Evolutionary conservation across 2,113 vertebrate genomes (phyloP), one percentile per base, ranked within the genome.

Genomic region (Pomatostomus ruficeps): DNA sequence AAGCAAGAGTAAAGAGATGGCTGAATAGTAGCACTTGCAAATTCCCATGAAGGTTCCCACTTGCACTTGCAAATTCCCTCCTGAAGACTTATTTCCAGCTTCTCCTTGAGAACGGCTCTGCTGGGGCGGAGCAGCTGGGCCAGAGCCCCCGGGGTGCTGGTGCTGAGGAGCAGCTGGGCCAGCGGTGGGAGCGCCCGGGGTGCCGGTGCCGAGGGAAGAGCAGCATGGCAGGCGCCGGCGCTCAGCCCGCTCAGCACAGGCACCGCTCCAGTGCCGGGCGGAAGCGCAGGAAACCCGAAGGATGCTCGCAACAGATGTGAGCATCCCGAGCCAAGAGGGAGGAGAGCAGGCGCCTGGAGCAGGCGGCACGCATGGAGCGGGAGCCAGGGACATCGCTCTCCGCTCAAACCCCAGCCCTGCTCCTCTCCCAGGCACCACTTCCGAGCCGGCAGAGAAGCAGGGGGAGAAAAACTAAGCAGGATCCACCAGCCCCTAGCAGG

Each of bases 161-260:
- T 24, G 77, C 28, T 0, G 43, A 14, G 65, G 73, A n/a, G n/a
- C n/a, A n/a, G 59, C 59, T 3, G 29, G 68, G 55, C 59, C 66
- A 71, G 54, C 58, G 61, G 70, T 36, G 83, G 74, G 70, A 66
- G 70, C 82, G 11, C 55, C 9, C 3, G 1, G 5, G 52, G 55
- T 2, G 79, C 18, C 0, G 73, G 51, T 24, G 77, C 28, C 0
- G 43, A 14, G 65, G 73, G 78, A 66, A 84, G 63, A 70, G 87
- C 2, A 0, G 72, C 5, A 0, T 1, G 1, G 57, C 3, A 1
- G 29, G 55, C 3, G 1, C 33, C 18, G n/a, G 80, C 67, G 42
- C 74, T 10, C 54, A 43, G 68, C 82, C 73, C 1, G 61, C 74
- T 25, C 17, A 0, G 45, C 6, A 2, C 89, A 33, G 67, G 85